phyloP scores from a whole-genome alignment of 1,140 invertebrate species.

The Zaprionus davidi region DNA sequence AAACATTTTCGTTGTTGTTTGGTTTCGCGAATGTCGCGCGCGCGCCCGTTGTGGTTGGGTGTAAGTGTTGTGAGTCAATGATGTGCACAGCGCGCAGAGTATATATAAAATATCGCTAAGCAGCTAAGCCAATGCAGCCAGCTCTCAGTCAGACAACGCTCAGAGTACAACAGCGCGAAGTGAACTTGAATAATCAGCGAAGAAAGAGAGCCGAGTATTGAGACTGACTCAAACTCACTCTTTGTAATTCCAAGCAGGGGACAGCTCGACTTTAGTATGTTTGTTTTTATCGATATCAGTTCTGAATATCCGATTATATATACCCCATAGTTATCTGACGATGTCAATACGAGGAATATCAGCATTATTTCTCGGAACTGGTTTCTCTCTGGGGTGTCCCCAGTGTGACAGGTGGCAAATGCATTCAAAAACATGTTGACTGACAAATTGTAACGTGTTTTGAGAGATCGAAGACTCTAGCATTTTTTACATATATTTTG shows the following conservation, averaged over 20 bases:
- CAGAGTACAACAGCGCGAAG: constrained; percentile 11
- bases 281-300: constrained; percentile 47
- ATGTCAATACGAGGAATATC: constrained; percentile 57
- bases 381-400: constrained; percentile 50
- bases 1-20: constrained; percentile 54
- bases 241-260: background rate
- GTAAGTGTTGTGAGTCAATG: constrained; percentile 71
- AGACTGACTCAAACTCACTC: constrained; percentile 30
- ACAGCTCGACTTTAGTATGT: background rate
- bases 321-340: constrained; percentile 20
- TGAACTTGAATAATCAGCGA: constrained; percentile 4
- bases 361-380: constrained; percentile 67
- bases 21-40: constrained; percentile 7
- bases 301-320: constrained; percentile 20
- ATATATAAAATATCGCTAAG: constrained; percentile 58
- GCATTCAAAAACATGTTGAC: constrained; percentile 65
- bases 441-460: constrained; percentile 63
- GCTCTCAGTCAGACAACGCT: constrained; percentile 9
- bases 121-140: constrained; percentile 33
- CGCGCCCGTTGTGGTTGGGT: constrained; percentile 45
- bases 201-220: constrained; percentile 1
- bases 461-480: constrained; percentile 11
- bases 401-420: constrained; percentile 35
- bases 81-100: constrained; percentile 60
- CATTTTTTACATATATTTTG: constrained; percentile 35